phyloP scores from a whole-genome alignment of 2,797 vertebrate species.

The Mus caroli region DNA sequence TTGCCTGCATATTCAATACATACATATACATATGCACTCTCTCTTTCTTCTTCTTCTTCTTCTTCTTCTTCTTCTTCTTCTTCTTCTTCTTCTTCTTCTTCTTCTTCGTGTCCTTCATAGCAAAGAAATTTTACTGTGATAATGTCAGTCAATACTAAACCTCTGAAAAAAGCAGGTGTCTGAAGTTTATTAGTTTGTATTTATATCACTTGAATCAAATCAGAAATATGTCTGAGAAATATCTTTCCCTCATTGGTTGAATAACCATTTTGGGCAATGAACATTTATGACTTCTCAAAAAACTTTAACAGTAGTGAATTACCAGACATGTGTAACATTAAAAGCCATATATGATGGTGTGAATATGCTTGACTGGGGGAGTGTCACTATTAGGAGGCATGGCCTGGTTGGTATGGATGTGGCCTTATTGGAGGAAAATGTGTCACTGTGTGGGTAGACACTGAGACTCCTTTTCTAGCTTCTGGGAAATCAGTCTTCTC shows the following conservation, averaged over 20 bases:
- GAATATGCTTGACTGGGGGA: background rate
- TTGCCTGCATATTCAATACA: background rate
- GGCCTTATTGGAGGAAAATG: background rate
- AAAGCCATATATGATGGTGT: background rate
- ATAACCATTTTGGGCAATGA: background rate
- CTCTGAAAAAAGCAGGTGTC: background rate
- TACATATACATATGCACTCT: too few relatives aligned
- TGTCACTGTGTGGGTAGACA: background rate
- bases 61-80: background rate
- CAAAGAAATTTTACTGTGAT: background rate
- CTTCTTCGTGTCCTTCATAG: background rate
- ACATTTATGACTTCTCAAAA: background rate
- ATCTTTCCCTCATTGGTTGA: background rate
- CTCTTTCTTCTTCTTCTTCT: too few relatives aligned
- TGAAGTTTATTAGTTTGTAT: background rate
- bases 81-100: fast-evolving
- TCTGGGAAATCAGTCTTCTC: background rate
- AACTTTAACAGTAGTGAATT: background rate
- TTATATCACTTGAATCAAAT: background rate
- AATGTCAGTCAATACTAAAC: background rate
- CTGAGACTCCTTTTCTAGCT: background rate
- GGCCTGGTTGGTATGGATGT: background rate
- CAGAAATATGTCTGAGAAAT: background rate
- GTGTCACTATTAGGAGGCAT: background rate
- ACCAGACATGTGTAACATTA: background rate